Base-by-base conservation (phyloP, 2,797 vertebrate species). In the Gymnopithys bicolor region DNA sequence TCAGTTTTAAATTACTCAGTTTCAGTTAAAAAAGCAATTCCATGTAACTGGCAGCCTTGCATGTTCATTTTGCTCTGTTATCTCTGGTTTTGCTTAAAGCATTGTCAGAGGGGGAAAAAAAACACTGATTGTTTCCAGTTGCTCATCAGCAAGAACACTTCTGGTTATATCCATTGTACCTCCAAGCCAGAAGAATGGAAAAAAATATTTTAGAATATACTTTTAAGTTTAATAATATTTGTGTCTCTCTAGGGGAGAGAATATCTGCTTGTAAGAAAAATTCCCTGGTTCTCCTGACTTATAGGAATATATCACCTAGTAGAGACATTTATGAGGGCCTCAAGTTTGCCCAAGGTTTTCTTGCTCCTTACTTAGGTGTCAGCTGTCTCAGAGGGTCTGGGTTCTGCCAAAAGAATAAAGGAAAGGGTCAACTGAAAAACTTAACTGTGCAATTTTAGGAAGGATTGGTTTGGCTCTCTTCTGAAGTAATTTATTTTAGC, bases 51-150 rank as follows among this genome's bases (percentile, higher is more conserved):
- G 16, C 33, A n/a, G 37, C 11, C 6, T 35, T 64, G 6, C 19
- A 22, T 41, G 10, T 55, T 46, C 9, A 0, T 41, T 82, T 75
- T 52, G 27, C 13, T 32, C 25, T 27, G 4, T 53, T 55, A 33
- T 10, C 53, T 59, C 41, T 16, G 2, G 48, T 32, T 75, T 51
- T 68, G 7, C 46, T 83, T 41, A 53, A 52, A 64, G 23, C 10
- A 9, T 5, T 6, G 1, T 46, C 13, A 53, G 15, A 66, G 9
- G 3, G 5, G 18, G 1, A 4, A 27, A 45, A 64, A 37, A 8
- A 2, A 32, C 12, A 4, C 13, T 23, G 7, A 32, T 25, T 17
- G 4, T 24, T 10, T 53, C 59, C 48, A 49, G 16, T 21, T 84
- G 7, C 30, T 70, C 11, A 3, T 55, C 27, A 43, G 8, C 28